Base-by-base conservation (phyloP, 2,797 vertebrate genomes). In the Aldrovandia affinis region DNA sequence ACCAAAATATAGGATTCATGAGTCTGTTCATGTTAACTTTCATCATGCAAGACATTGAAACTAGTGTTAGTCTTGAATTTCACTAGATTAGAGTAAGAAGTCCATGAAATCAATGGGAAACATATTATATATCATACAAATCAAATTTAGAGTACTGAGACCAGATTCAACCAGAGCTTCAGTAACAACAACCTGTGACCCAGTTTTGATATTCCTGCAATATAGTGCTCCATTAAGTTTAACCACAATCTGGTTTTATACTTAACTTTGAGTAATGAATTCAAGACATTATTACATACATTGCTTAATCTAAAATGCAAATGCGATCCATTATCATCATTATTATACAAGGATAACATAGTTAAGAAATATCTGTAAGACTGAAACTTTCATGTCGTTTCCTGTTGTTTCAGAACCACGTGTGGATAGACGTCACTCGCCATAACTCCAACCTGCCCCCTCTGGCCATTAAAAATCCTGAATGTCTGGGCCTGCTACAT, bases 361-460 rank as follows among this genome's bases (percentile, higher is more conserved):
- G 6, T 20, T 7, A 25, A 54, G 8, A n/a, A 59, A 59, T 59
- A 3, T 25, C 0, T 25, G 4, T 59, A 59, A 22, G 22, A 59
- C 6, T 70, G 65, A 30, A 59, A 10, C 36, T 42, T 30, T 82
- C 18, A 70, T 25, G 1, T 42, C 30, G 57, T 59, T 70, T 68
- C 47, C 1, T 30, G 65, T n/a, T 89, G 78, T 91, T 92, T 54
- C 89, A 99, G 97, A 96, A 94, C 86, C 97, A 98, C 0, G 96
- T 98, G 86, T 98, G 97, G 97, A 95, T 98, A 86, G 97, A 98
- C 22, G 97, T 97, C 59, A 98, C 96, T 1, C 92, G 94, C 82
- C 96, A 98, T 92, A 98, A 98, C 88, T 96, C 96, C 6, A 94
- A 91, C 77, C 95, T 99, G 78, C 97, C 97, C 3, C 97, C 97